Evolutionary conservation across 35 echinoderm and acorn worm genomes (phyloP).

Genomic region (Strongylocentrotus purpuratus): DNA sequence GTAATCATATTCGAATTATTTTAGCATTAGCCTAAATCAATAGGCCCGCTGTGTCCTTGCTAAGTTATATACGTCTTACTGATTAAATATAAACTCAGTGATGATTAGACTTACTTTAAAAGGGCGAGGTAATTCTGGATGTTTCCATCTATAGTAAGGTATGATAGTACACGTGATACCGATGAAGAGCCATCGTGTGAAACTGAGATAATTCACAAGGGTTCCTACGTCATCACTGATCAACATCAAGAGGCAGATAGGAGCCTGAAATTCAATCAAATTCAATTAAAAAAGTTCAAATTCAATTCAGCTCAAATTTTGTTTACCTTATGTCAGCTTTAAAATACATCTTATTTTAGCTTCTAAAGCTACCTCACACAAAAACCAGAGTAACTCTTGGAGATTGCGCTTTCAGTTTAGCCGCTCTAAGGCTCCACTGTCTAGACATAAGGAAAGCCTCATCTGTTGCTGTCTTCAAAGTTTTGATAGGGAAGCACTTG

Average conservation of each 20-base stretch:
- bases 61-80: neutral
- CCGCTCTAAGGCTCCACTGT: too few species aligned
- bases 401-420: too few species aligned
- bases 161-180: constrained; percentile 61
- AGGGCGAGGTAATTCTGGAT: constrained; percentile 71
- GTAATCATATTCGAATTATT: too few species aligned
- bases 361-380: too few species aligned
- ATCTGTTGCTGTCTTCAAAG: too few species aligned
- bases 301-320: neutral
- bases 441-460: too few species aligned
- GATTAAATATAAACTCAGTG: neutral
- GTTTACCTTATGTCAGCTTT: too few species aligned
- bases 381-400: too few species aligned
- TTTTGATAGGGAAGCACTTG: too few species aligned
- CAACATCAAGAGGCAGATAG: constrained; percentile 55
- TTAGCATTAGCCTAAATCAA: too few species aligned
- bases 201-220: constrained; percentile 94
- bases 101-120: constrained; percentile 73
- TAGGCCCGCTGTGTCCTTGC: too few species aligned
- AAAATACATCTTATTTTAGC: too few species aligned
- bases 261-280: neutral
- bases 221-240: constrained; percentile 68
- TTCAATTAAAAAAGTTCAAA: neutral
- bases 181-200: constrained; percentile 87
- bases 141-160: constrained; percentile 91